A percentile compares a stretch with the other conserved stretches of the same genome.
Conservation (phyloP, 2,888 invertebrate genomes). For the Diabrotica balteata region DNA sequence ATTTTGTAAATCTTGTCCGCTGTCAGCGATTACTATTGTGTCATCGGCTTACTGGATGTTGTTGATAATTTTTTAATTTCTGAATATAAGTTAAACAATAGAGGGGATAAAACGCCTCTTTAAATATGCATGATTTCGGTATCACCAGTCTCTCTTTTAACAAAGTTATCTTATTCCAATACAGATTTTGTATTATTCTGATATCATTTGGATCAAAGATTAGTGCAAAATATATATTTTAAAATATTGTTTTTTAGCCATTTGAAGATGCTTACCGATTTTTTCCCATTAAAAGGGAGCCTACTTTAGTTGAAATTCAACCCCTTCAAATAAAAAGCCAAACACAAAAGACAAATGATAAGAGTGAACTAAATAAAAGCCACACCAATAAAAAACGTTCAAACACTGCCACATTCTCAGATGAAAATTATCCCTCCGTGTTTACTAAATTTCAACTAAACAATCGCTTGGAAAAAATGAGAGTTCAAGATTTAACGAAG, state of each 20-base stretch:
- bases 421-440: conserved; percentile 46
- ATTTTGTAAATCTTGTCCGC: background rate
- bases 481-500: conserved; percentile 22
- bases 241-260: conserved; percentile 41
- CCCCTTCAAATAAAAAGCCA: conserved; percentile 34
- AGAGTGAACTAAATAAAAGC: conserved; percentile 22
- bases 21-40: background rate
- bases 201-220: too few species aligned
- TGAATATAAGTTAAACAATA: too few species aligned
- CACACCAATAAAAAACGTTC: conserved; percentile 8
- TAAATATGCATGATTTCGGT: too few species aligned
- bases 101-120: too few species aligned
- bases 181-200: too few species aligned
- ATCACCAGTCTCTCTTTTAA: too few species aligned
- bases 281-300: conserved; percentile 44
- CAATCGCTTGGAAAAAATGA: conserved; percentile 41
- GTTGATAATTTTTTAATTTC: background rate
- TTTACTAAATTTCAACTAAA: conserved; percentile 50
- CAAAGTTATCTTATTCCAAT: too few species aligned
- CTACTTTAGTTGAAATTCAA: conserved; percentile 42
- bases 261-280: conserved; percentile 46
- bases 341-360: conserved; percentile 32
- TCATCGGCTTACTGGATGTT: background rate
- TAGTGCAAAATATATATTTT: too few species aligned
- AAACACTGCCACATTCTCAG: conserved; percentile 31